Percentiles rank a stretch among this genome's conserved stretches.
These are phyloP conservation scores for Pipistrellus pipistrellus DNA, from an alignment of 2,797 vertebrate genomes.

Conservation along the genomic window DNA sequence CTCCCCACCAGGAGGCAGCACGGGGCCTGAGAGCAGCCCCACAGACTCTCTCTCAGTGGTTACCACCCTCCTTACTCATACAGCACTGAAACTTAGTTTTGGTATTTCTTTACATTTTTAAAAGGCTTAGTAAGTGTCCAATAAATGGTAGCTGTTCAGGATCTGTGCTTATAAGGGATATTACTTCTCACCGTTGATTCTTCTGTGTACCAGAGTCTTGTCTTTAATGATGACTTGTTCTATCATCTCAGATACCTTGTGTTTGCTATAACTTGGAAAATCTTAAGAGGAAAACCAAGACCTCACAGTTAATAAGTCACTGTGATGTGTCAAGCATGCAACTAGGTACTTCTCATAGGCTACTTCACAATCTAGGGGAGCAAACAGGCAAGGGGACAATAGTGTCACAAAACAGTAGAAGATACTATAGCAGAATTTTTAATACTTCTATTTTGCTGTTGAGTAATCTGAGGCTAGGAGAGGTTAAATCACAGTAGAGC, in stretches of 20 bases:
- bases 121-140: slow-evolving; percentile 33
- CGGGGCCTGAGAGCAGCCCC: background rate
- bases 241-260: background rate
- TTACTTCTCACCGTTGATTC: background rate
- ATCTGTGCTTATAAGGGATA: background rate
- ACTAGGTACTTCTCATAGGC: background rate
- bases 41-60: background rate
- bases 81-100: background rate
- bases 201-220: background rate
- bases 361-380: background rate
- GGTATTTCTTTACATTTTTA: slow-evolving; percentile 25
- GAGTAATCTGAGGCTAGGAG: slow-evolving; percentile 6
- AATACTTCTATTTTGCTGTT: background rate
- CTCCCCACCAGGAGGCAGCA: slow-evolving; percentile 64
- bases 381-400: background rate
- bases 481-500: slow-evolving; percentile 36
- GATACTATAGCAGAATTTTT: background rate
- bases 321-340: background rate
- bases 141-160: background rate
- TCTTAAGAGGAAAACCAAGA: background rate
- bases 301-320: background rate
- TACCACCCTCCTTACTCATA: background rate
- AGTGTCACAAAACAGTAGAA: background rate
- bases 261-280: slow-evolving; percentile 25
- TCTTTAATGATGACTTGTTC: background rate